These are phyloP conservation scores for Bedellia somnulentella DNA, from an alignment of 2,888 invertebrate genomes.

Conservation along the genomic window DNA sequence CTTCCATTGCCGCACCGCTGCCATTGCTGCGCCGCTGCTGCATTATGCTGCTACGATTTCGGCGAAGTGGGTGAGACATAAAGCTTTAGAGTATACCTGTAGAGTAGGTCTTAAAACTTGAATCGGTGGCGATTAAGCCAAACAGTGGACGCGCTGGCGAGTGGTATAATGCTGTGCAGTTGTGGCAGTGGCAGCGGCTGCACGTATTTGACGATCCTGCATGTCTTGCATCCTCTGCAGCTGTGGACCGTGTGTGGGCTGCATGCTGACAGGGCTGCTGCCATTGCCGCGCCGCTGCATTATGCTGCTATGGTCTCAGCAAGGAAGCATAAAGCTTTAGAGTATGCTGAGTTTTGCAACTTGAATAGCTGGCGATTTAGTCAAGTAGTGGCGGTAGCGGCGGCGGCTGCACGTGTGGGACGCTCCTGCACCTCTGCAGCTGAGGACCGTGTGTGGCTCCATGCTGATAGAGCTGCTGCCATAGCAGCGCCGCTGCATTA, in stretches of 20 bases:
- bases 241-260: constrained; percentile 81
- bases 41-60: too few species aligned
- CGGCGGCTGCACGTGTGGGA: constrained; percentile 71
- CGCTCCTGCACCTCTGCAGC: constrained; percentile 69
- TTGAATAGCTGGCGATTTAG: too few species aligned
- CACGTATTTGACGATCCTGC: constrained; percentile 68
- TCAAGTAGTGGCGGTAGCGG: too few species aligned
- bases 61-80: too few species aligned
- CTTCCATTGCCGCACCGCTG: too few species aligned
- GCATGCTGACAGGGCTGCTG: constrained; percentile 78
- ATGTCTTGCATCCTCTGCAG: constrained; percentile 72
- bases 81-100: too few species aligned
- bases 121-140: too few species aligned
- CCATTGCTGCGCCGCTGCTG: too few species aligned
- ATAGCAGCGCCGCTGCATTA: constrained; percentile 81
- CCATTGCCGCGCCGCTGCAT: constrained; percentile 78
- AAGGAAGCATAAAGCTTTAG: too few species aligned
- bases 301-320: constrained; percentile 77
- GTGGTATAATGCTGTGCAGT: constrained; percentile 69
- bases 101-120: too few species aligned
- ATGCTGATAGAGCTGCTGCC: constrained; percentile 78
- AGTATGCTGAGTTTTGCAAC: too few species aligned
- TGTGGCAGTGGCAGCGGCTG: constrained; percentile 67
- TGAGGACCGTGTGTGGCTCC: constrained; percentile 80
- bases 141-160: constrained; percentile 68